Conservation (phyloP, 2,888 invertebrate genomes). For the Allophyes oxyacanthae region DNA sequence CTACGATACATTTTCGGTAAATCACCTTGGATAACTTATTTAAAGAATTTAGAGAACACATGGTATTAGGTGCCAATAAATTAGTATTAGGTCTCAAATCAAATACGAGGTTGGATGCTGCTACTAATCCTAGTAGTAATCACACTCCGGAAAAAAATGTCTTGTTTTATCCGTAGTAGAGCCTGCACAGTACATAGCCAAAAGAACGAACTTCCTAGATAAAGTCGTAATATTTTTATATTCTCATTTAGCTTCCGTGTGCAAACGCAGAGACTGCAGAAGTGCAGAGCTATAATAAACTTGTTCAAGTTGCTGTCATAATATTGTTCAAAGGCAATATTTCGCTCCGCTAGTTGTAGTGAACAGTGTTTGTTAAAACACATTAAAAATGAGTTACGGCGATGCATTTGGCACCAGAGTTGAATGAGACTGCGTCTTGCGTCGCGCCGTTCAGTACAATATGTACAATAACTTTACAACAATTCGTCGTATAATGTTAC, state of each 20-base stretch:
- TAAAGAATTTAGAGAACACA: too few relatives aligned
- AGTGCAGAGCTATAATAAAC: conserved; percentile 35
- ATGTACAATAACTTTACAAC: conserved; percentile 45
- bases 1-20: too few relatives aligned
- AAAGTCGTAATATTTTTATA: conserved; percentile 15
- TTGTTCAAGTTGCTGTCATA: conserved; percentile 25
- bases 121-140: too few relatives aligned
- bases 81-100: too few relatives aligned
- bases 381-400: conserved; percentile 73
- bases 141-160: too few relatives aligned
- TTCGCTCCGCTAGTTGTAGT: conserved; percentile 60
- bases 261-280: conserved; percentile 18
- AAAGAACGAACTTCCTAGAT: conserved; percentile 11
- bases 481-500: conserved; percentile 31
- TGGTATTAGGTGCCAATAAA: too few relatives aligned
- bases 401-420: conserved; percentile 74
- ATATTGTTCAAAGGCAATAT: conserved; percentile 59
- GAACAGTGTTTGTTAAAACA: conserved; percentile 63
- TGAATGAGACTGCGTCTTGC: conserved; percentile 59
- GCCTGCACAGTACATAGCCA: conserved; percentile 15
- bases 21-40: too few relatives aligned
- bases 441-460: conserved; percentile 50
- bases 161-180: conserved; percentile 8
- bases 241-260: conserved; percentile 13
- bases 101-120: too few relatives aligned